Base-by-base conservation (phyloP, 2,113 vertebrate species). In the Trogon melanurus region DNA sequence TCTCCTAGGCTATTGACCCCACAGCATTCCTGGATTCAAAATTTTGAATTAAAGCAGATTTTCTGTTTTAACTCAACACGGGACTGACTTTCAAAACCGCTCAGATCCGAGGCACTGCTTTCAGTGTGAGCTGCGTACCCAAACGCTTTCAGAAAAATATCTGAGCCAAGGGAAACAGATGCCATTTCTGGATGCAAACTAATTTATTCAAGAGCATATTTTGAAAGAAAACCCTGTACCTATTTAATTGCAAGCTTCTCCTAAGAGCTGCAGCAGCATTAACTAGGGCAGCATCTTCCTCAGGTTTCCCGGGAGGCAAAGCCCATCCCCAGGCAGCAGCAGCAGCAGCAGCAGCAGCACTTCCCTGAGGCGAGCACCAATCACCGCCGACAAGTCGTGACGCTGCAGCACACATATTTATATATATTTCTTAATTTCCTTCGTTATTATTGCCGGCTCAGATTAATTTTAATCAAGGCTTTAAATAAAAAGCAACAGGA, bases 91-190 rank as follows among this genome's bases (percentile, higher is more conserved):
- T 22, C 38, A 67, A 56, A 92, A 53, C 71, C 13, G 4, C 58
- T 83, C 54, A 48, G 75, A 22, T 70, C 91, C 66, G 61, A 85
- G 29, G 36, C 71, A 78, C 82, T 1, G 0, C 11, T 72, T 76
- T 70, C 89, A 22, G 2, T 8, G 74, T 60, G 79, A 95, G 71
- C 78, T n/a, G 74, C 88, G 75, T 89, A 94, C 74, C 93, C 72
- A 91, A 93, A 88, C 18, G 17, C 79, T 89, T 86, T 36, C 5
- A 78, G 85, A 64, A 85, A 86, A 95, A 44, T 47, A 88, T 38
- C 48, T 12, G 50, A 94, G 90, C 95, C 95, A 95, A 95, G 79
- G 74, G 84, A 95, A 96, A 85, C 94, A 97, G 91, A 96, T 96
- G 95, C 88, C 88, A 75, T 92, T 96, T 95, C 95, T 96, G 94